phyloP scores from a whole-genome alignment of 2,888 invertebrate genomes.

The Cremastinae sp. region DNA sequence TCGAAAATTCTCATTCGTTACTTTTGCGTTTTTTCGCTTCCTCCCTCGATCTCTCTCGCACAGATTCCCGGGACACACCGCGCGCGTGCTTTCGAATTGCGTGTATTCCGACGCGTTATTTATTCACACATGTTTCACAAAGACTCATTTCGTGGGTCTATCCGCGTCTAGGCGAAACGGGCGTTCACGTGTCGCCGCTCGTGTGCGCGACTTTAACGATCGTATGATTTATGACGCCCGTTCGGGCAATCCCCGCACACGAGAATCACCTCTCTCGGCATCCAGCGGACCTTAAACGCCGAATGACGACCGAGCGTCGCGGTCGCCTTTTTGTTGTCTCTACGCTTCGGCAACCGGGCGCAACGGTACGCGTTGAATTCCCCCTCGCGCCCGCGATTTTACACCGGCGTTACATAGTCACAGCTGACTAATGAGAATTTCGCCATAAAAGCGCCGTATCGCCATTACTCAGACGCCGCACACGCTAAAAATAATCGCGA shows the following conservation, averaged over 20 bases:
- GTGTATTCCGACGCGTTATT: constrained; percentile 4
- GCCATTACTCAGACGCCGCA: constrained; percentile 22
- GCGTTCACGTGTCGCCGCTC: constrained; percentile 38
- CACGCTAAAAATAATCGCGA: constrained; percentile 4
- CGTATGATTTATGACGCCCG: constrained; percentile 51
- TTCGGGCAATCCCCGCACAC: constrained; percentile 34
- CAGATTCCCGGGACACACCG: no score
- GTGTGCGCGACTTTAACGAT: constrained; percentile 56
- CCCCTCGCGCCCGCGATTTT: neutral
- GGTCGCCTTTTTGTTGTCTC: constrained; percentile 31
- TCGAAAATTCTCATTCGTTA: neutral
- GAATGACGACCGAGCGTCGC: constrained; percentile 36
- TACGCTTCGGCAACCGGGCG: constrained; percentile 14
- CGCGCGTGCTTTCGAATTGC: neutral
- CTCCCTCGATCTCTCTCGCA: no score
- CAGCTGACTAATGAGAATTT: constrained; percentile 53
- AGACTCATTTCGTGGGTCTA: constrained; percentile 27
- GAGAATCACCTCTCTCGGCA: constrained; percentile 35
- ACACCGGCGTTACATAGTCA: constrained; percentile 37
- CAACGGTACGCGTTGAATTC: constrained; percentile 9
- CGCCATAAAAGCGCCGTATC: constrained; percentile 31
- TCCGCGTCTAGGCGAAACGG: constrained; percentile 11
- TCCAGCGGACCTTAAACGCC: constrained; percentile 31
- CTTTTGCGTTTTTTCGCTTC: neutral
- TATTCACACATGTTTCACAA: constrained; percentile 3